Evolutionary conservation across 2,888 invertebrate genomes (phyloP), one percentile per base, ranked within the genome.

Genomic region (Caenorhabditis plicata): DNA sequence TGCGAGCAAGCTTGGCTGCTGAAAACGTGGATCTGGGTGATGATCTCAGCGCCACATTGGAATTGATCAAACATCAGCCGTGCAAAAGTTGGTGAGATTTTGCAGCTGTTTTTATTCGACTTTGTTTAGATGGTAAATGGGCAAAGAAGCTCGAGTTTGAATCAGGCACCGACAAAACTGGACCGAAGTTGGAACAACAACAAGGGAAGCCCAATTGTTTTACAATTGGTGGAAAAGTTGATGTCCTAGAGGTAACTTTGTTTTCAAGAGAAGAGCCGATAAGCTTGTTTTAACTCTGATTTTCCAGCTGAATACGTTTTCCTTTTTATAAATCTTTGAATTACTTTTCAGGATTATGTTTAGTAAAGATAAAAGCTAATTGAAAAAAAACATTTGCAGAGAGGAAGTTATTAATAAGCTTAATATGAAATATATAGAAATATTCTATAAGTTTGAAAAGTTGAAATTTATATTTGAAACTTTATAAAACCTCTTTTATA

Each of bases 31-130:
- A 63, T 13, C 56, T 75, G 15, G 74, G 76, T 22, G 75, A 79
- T 40, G 74, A 80, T 43, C 50, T 80, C 40, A 71, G 68, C 29
- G 58, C 77, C 29, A 61, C 70, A 29, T 60, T 79, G 36, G 76
- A 79, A 42, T 61, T 79, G 25, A 78, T 79, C 56, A 79, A 79
- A 50, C 79, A 79, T 61, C 77, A 78, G 49, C 71, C 79, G 7
- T 79, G 79, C 41, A 71, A 71, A 60, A 58, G 71, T 57, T 35
- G 53, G 63, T 58, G 62, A 3, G 38, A 17, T 9, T 39, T 46
- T 17, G 22, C 11, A 13, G 13, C 17, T 27, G 11, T 23, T 31
- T 9, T 15, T 27, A 23, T 38, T 19, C 29, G 3, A n/a, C 2
- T 20, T 17, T 35, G 22, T 53, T 49, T 35, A 65, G 67, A 58